Evolutionary conservation across 1,140 invertebrate genomes (phyloP).

Genomic region (Trichogramma pretiosum): DNA sequence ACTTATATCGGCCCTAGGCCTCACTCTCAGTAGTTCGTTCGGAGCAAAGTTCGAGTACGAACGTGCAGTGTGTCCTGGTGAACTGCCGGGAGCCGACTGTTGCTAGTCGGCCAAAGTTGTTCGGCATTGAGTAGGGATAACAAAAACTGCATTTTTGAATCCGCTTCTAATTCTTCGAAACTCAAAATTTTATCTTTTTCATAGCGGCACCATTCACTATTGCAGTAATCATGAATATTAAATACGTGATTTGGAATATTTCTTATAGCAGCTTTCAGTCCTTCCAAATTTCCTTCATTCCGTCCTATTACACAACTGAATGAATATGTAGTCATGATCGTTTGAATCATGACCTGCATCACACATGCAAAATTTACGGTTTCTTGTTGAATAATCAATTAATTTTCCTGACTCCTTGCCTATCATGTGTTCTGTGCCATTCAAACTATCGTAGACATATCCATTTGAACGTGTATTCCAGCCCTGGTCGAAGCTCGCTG

Average conservation of each 20-base stretch:
- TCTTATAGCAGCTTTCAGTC: constrained; percentile 8
- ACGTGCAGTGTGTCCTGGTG: too few relatives aligned
- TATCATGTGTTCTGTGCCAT: constrained; percentile 8
- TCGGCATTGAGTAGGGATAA: too few relatives aligned
- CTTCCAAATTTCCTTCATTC: constrained; percentile 10
- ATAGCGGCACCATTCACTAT: too few relatives aligned
- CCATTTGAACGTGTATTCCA: constrained; percentile 7
- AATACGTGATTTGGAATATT: constrained; percentile 18
- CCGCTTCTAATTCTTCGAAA: too few relatives aligned
- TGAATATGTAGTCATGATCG: constrained; percentile 10
- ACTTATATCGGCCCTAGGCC: too few relatives aligned
- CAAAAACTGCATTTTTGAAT: too few relatives aligned
- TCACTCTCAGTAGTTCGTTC: too few relatives aligned
- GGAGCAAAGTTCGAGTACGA: too few relatives aligned
- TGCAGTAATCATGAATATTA: constrained; percentile 11
- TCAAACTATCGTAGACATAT: constrained; percentile 13
- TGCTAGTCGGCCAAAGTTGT: too few relatives aligned
- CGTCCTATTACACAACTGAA: constrained; percentile 12
- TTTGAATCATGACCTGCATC: constrained; percentile 4
- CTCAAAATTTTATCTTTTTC: too few relatives aligned
- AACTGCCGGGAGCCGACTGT: too few relatives aligned
- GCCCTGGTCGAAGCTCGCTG: too few relatives aligned
- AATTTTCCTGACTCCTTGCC: constrained; percentile 5
- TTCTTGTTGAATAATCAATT: constrained; percentile 3
- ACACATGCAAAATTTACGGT: constrained; percentile 14